Evolutionary conservation across 2,888 invertebrate species (phyloP).

Genomic region (Rhodophaea formosa): DNA sequence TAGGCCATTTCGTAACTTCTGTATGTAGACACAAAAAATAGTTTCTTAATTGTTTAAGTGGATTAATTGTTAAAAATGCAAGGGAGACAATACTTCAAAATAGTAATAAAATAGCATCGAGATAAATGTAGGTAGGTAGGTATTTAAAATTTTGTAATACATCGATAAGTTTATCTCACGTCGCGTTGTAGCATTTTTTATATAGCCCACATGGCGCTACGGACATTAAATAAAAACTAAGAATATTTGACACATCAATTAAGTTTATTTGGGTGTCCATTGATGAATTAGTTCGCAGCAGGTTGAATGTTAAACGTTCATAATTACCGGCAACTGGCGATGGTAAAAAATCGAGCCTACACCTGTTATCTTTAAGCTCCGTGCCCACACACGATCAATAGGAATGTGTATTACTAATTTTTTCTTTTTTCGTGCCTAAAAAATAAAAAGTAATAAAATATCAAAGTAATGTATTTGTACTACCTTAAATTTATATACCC

Average conservation of each 20-base stretch:
- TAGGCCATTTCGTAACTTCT: no score
- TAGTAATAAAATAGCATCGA: no score
- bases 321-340: constrained; percentile 69
- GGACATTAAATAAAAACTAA: not conserved
- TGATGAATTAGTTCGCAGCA: constrained; percentile 52
- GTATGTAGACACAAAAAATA: no score
- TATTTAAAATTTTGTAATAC: no score
- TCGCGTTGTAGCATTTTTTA: not conserved
- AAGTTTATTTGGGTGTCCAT: constrained; percentile 13
- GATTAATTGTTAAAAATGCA: no score
- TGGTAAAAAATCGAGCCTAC: constrained; percentile 49
- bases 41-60: no score
- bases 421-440: no score
- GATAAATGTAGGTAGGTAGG: no score
- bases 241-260: constrained; percentile 8
- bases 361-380: constrained; percentile 56
- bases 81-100: no score
- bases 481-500: no score
- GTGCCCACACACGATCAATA: constrained; percentile 12
- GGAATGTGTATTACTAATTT: not conserved
- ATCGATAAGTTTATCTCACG: no score
- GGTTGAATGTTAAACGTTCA: constrained; percentile 64
- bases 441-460: not conserved
- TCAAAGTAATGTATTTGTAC: no score
- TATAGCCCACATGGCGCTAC: not conserved